Evolutionary conservation across 92 coral and sea anemone species (phyloP), one percentile per base, ranked within the genome.

Genomic region (Heteractis magnifica): DNA sequence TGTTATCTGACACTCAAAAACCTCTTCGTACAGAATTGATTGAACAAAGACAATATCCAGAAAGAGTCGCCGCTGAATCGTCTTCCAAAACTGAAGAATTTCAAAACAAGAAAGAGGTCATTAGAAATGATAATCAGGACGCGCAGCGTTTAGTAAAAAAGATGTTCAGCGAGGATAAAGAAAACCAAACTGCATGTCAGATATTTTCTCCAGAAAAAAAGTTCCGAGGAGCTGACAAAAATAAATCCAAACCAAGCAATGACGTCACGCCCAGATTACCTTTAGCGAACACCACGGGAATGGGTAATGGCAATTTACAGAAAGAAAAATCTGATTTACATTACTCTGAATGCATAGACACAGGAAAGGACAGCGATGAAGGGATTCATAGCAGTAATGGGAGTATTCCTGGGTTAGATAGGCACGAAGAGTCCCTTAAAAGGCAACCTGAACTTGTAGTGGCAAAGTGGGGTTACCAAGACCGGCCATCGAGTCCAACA

Each of bases 391-490:
- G 55, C 56, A 75, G 73, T 68, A 62, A 79, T 49, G 83, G 75
- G 23, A 79, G 83, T 64, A 5, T 65, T 12, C 83, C 75, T 0
- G 15, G 34, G 56, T 0, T 55, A 3, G 77, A 70, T 5, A 10
- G 11, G 10, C 71, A 20, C 62, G 65, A 52, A 20, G 48, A 77
- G 44, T 34, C 44, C 44, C 44, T 34, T 34, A 34, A 34, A 34
- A 34, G 44, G 8, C 70, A 72, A 44, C 85, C 85, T 10, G 85
- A 64, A 19, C 15, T 82, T 6, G 86, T 82, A 10, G 74, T 55
- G 21, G 86, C 79, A 49, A 53, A 55, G 20, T 82, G 86, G 86
- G 75, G 86, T 8, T 82, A 72, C 53, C 86, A 82, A 21, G 86
- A 82, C 11, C 56, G 80, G 14, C 86, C 86, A 18, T 34, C 80